phyloP scores from a whole-genome alignment of 2,888 invertebrate species.

The Papilio protenor region DNA sequence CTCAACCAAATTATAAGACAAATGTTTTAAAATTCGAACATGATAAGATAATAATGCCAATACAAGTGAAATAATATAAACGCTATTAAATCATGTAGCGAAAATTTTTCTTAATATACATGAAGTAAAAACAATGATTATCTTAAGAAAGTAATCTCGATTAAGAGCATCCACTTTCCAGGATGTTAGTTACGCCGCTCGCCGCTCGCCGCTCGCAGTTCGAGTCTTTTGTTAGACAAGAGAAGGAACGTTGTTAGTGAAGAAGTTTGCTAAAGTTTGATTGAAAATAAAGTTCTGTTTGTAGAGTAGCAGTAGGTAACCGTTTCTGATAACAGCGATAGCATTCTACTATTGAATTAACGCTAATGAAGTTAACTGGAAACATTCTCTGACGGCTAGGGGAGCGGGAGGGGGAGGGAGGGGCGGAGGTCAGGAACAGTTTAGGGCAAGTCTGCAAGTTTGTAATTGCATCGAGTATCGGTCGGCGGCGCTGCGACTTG shows the following conservation, averaged over 20 bases:
- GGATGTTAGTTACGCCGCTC: neutral
- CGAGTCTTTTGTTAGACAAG: neutral
- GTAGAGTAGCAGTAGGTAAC: conserved; percentile 2
- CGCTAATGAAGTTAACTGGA: conserved; percentile 29
- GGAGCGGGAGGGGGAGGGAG: neutral
- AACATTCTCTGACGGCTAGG: neutral
- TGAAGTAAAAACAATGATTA: neutral
- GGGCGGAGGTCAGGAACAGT: conserved; percentile 11
- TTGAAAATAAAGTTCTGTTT: conserved; percentile 30
- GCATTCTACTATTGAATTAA: conserved; percentile 32
- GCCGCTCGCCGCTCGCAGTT: neutral
- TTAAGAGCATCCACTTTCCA: neutral
- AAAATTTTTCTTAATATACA: neutral
- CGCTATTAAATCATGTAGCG: neutral
- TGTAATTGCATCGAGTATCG: conserved; percentile 27
- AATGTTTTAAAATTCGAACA: neutral
- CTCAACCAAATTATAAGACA: neutral
- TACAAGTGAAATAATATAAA: neutral
- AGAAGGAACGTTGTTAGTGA: neutral
- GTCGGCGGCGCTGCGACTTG: neutral
- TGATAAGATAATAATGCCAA: neutral
- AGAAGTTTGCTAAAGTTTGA: conserved; percentile 25
- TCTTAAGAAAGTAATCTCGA: neutral
- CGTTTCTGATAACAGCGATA: conserved; percentile 18
- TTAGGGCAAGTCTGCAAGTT: conserved; percentile 20